Percentiles rank a stretch among this genome's conserved stretches.
Evolutionary conservation across 2,888 invertebrate genomes (phyloP).

Genomic region (Aspidiotus destructor): DNA sequence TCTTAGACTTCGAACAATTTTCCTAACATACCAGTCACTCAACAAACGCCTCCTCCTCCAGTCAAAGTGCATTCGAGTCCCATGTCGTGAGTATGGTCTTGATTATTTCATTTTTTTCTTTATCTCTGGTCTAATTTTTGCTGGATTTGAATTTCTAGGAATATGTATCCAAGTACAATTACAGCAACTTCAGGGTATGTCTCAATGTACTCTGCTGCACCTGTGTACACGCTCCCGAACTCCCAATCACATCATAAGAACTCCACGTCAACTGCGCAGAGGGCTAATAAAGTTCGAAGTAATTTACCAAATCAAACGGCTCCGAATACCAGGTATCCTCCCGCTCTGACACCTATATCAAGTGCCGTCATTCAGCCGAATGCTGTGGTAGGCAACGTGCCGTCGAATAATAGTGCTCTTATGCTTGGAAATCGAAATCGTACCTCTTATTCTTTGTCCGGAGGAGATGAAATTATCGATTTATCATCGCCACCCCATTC

Average conservation of each 20-base stretch:
- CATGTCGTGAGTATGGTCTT: conserved; percentile 42
- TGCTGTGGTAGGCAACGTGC: neutral
- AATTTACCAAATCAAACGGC: conserved; percentile 3
- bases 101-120: neutral
- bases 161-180: neutral
- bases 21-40: conserved; percentile 7
- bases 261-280: neutral
- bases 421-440: neutral
- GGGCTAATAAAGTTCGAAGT: neutral
- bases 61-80: conserved; percentile 46
- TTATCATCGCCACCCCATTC: conserved; percentile 47
- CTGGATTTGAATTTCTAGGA: neutral
- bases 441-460: neutral
- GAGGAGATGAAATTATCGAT: conserved; percentile 44
- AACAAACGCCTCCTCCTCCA: conserved; percentile 43
- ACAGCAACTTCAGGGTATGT: neutral
- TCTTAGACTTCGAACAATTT: conserved; percentile 7
- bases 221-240: neutral
- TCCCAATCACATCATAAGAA: neutral
- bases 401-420: neutral
- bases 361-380: conserved; percentile 2
- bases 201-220: neutral
- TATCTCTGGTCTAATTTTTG: neutral
- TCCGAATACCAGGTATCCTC: conserved; percentile 16
- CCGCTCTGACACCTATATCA: conserved; percentile 26